Conservation (phyloP, 37 sponge, comb jelly and placozoan genomes). For the Beroe forskalii region DNA sequence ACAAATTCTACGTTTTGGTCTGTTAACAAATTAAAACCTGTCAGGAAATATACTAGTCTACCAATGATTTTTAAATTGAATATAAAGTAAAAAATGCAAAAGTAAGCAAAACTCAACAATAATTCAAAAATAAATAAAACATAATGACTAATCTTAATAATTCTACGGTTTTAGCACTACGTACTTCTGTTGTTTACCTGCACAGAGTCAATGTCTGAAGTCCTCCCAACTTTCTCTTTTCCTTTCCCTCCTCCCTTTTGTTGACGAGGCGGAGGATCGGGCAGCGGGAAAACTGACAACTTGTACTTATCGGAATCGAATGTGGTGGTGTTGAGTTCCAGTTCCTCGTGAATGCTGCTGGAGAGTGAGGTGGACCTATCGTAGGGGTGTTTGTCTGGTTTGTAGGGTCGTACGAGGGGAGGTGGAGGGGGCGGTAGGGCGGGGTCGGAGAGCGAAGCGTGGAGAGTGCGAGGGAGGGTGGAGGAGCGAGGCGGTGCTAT, state of each 20-base stretch:
- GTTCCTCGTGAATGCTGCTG: background rate
- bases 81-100: no score
- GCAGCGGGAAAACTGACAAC: background rate
- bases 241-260: background rate
- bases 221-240: background rate
- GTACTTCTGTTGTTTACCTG: background rate
- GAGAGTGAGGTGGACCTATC: background rate
- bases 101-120: no score
- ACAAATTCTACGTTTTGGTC: no score
- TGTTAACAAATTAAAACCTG: no score
- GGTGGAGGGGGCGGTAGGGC: background rate
- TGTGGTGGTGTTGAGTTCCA: background rate
- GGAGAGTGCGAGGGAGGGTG: background rate
- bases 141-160: no score
- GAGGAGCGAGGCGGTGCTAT: background rate
- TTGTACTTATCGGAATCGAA: conserved; percentile 4
- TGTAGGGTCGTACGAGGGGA: background rate
- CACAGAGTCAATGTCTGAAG: background rate
- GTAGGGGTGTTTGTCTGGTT: background rate
- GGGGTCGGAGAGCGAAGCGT: background rate
- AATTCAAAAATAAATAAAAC: no score
- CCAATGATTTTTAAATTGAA: no score
- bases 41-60: no score
- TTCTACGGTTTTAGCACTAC: no score
- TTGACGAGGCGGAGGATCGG: background rate